Conservation (phyloP, 2,797 vertebrate species). For the Typhlichthys subterraneus region DNA sequence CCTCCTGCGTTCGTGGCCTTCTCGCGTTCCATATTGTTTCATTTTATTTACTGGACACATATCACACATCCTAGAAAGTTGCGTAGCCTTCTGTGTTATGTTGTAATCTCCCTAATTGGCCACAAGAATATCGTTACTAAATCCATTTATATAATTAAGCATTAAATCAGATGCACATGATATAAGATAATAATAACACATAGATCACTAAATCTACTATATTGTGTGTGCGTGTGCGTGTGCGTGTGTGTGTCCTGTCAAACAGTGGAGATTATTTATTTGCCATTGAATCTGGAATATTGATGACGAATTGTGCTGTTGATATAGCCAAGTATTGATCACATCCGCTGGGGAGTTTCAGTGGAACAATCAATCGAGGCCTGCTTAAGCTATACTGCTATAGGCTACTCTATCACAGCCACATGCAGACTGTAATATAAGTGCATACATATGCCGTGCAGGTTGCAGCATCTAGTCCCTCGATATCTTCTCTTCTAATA, state of each 20-base stretch:
- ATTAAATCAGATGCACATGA: too few species aligned
- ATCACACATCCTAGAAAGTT: too few species aligned
- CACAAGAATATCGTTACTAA: too few species aligned
- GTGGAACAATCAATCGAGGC: slow-evolving; percentile 68
- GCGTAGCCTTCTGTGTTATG: too few species aligned
- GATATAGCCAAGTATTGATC: slow-evolving; percentile 44
- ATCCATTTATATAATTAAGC: too few species aligned
- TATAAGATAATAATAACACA: too few species aligned
- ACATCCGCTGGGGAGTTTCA: slow-evolving; percentile 46
- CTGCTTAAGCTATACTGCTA: neutral
- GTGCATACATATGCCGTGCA: neutral
- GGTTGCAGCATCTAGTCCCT: neutral
- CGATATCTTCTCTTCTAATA: too few species aligned
- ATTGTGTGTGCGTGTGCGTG: neutral
- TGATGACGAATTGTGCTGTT: slow-evolving; percentile 19
- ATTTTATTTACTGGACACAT: too few species aligned
- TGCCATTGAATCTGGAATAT: slow-evolving; percentile 6
- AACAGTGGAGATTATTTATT: slow-evolving; percentile 18
- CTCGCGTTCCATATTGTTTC: too few species aligned
- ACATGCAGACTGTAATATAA: slow-evolving; percentile 3
- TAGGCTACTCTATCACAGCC: slow-evolving; percentile 15
- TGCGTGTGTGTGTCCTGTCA: neutral
- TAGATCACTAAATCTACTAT: too few species aligned
- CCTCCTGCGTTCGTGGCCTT: neutral
- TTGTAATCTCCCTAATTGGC: too few species aligned